phyloP scores from a whole-genome alignment of 2,888 invertebrate species.

The Oscheius sp. region DNA sequence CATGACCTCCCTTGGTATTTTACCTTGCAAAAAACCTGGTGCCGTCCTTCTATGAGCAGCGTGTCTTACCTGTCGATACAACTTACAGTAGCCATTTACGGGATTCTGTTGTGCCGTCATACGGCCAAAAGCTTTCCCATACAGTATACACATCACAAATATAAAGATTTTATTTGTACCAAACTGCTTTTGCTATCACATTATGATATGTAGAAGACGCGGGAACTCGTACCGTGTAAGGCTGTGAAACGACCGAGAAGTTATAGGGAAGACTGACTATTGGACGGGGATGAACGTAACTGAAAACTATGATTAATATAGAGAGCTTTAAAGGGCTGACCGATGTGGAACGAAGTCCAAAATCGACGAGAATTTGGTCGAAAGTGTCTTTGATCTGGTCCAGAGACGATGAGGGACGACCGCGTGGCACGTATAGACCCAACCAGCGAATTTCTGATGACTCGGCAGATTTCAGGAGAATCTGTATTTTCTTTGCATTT shows the following conservation, averaged over 20 bases:
- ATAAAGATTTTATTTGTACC: not conserved
- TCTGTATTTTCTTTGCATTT: slow-evolving; percentile 3
- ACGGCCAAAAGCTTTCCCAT: slow-evolving; percentile 11
- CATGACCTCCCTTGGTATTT: not conserved
- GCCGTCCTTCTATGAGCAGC: not conserved
- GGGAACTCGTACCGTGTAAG: no score
- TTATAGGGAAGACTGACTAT: no score
- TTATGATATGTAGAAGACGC: no score
- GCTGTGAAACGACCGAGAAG: no score
- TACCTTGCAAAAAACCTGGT: slow-evolving; percentile 3
- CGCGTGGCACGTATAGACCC: slow-evolving; percentile 16
- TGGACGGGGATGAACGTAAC: no score
- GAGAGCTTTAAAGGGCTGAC: not conserved
- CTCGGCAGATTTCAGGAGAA: slow-evolving; percentile 10
- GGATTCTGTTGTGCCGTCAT: not conserved
- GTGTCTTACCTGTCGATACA: not conserved
- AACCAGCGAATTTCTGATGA: slow-evolving; percentile 10
- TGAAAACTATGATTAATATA: not conserved
- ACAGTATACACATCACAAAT: not conserved
- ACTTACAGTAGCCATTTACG: not conserved
- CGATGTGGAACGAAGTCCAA: slow-evolving; percentile 10
- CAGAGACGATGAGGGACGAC: not conserved
- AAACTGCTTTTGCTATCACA: no score
- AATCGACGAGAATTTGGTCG: slow-evolving; percentile 19
- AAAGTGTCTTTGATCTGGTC: slow-evolving; percentile 18